Evolutionary conservation across 1,140 invertebrate species (phyloP), one percentile per base, ranked within the genome.

Genomic region (Zaprionus ghesquierei): DNA sequence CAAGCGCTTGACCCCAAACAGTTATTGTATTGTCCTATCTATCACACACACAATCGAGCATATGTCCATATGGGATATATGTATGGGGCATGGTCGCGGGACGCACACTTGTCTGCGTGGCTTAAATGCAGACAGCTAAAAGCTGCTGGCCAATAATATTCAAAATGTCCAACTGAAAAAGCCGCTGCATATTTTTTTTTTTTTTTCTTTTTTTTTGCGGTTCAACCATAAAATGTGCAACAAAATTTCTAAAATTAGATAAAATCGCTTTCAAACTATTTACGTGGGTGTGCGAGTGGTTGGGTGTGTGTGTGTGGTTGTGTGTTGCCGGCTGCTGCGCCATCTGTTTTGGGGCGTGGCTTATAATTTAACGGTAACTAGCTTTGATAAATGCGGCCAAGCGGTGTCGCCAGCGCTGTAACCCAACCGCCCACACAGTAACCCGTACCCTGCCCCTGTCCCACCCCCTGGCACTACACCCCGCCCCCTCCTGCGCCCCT

Each of bases 281-380:
- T 51, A 31, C 27, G 22, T 51, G 25, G 41, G 38, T 31, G 3
- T 38, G 10, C 41, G n/a, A 53, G n/a, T 9, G 15, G 22, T n/a
- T 58, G 15, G 22, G 20, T 58, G 20, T 10, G 22, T 50, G 51
- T 31, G 10, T 59, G 33, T 29, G 29, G 10, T 2, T 61, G 49
- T 56, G 23, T 44, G 25, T 20, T 20, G n/a, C 13, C 65, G 41
- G 41, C 41, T 22, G 9, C 41, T 46, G 41, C 18, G n/a, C n/a
- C 35, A 38, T 38, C 35, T 38, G 35, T n/a, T 15, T 41, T 41
- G n/a, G 5, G 35, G 35, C n/a, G 63, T 25, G 41, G 77, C 59
- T 69, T 69, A 71, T 70, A 82, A 82, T 82, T 82, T 80, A 77
- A 77, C 79, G 79, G 70, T 75, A 78, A 78, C 79, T 77, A 65